Base-by-base conservation (phyloP, 2,113 vertebrate species). In the Melanerpes aurifrons region DNA sequence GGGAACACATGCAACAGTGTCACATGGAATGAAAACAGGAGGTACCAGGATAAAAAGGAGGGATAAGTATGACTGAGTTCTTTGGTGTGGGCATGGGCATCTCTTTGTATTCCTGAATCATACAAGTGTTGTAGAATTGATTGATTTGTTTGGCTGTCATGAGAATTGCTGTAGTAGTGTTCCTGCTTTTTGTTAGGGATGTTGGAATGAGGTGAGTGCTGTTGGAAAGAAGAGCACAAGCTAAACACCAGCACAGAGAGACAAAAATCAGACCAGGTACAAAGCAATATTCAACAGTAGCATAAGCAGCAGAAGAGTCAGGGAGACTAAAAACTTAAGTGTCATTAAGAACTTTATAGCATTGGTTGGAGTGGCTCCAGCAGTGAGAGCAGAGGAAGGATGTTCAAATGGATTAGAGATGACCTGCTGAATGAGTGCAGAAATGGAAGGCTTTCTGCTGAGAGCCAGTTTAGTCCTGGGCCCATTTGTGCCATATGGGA, bases 61-160 rank as follows among this genome's bases (percentile, higher is more conserved):
- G 68, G 32, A 40, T 32, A 69, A 72, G n/a, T 40, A 89, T 59
- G 79, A 35, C 50, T 22, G 40, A 29, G 56, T 84, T 96, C 73
- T 92, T 93, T 82, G 81, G 75, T 45, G 19, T 31, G 29, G 69
- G 45, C n/a, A 78, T 90, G 62, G 78, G 40, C 86, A 45, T 75
- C 18, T 84, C 62, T 90, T 84, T 86, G 73, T 94, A 25, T 78
- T 83, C 91, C 69, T 83, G 81, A 90, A 71, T 53, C 70, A 86
- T n/a, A 43, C 17, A 54, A 77, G 58, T 35, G 43, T 69, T 71
- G 21, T 83, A 95, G 82, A 69, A 87, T 62, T 73, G 82, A 68
- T 93, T 80, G 67, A 77, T 95, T 90, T 90, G 62, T 81, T 93
- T 92, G 80, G 45, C 57, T 93, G 94, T 84, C 86, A 64, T 58